Evolutionary conservation across 2,888 invertebrate species (phyloP).

Genomic region (Agonopterix alstromeriana): DNA sequence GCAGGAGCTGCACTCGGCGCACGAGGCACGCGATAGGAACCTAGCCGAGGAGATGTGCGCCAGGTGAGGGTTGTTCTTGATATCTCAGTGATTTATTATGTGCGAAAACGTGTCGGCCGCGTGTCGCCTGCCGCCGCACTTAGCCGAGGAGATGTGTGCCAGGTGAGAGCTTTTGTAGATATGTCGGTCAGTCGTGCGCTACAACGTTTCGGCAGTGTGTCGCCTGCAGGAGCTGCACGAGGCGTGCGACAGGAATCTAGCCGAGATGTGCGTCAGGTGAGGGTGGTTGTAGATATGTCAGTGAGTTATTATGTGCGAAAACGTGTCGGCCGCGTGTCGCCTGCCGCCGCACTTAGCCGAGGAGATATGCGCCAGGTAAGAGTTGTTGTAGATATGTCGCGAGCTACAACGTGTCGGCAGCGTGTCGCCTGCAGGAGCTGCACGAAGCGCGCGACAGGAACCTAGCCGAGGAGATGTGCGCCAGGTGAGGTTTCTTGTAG

Average conservation of each 20-base stretch:
- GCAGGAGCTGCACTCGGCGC: slow-evolving; percentile 77
- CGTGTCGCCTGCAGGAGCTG: slow-evolving; percentile 80
- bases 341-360: slow-evolving; percentile 74
- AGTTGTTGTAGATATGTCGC: slow-evolving; percentile 39
- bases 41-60: slow-evolving; percentile 85
- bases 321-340: slow-evolving; percentile 78
- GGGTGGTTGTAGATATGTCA: not conserved
- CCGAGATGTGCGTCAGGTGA: slow-evolving; percentile 81
- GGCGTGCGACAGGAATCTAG: slow-evolving; percentile 87
- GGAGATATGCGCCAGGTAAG: slow-evolving; percentile 82
- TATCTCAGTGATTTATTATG: not conserved
- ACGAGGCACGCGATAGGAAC: slow-evolving; percentile 89
- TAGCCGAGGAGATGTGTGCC: slow-evolving; percentile 84
- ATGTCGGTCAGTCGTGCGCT: slow-evolving; percentile 66
- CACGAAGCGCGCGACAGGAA: slow-evolving; percentile 88
- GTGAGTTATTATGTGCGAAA: slow-evolving; percentile 41
- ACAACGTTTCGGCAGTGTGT: slow-evolving; percentile 80
- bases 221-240: slow-evolving; percentile 72
- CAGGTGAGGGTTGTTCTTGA: slow-evolving; percentile 24
- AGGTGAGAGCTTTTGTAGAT: slow-evolving; percentile 24
- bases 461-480: slow-evolving; percentile 85
- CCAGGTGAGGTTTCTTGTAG: slow-evolving; percentile 24
- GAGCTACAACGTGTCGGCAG: slow-evolving; percentile 80
- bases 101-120: slow-evolving; percentile 78
- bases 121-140: slow-evolving; percentile 76